Percentiles rank a stretch among this genome's conserved stretches.
Conservation (phyloP, 2,797 vertebrate species). For the Crenuchus spilurus region DNA sequence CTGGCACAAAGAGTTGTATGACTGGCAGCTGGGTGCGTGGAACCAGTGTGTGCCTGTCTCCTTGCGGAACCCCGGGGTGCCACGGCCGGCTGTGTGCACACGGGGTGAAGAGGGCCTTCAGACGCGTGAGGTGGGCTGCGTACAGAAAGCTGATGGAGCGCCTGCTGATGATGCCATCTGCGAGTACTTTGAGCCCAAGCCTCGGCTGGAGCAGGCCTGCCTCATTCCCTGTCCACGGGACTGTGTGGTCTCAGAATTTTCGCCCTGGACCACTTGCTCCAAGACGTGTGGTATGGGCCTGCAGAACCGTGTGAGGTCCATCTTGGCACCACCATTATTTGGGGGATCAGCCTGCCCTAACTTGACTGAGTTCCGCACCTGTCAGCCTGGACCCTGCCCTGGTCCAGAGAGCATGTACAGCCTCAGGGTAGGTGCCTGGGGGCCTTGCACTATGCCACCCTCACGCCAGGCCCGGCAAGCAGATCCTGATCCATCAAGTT, state of each 20-base stretch:
- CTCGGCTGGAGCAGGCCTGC: slow-evolving; percentile 92
- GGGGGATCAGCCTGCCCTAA: slow-evolving; percentile 90
- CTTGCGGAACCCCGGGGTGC: slow-evolving; percentile 72
- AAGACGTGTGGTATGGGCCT: slow-evolving; percentile 90
- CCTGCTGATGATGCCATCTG: slow-evolving; percentile 89
- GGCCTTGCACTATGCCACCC: slow-evolving; percentile 77
- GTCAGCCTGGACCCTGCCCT: slow-evolving; percentile 78
- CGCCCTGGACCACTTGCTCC: slow-evolving; percentile 88
- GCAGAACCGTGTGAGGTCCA: slow-evolving; percentile 84
- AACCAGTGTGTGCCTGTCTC: slow-evolving; percentile 88
- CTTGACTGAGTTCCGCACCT: slow-evolving; percentile 91
- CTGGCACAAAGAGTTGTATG: slow-evolving; percentile 94
- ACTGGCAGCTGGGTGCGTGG: slow-evolving; percentile 93
- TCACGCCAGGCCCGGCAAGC: slow-evolving; percentile 80
- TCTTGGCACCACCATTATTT: slow-evolving; percentile 88
- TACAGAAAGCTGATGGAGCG: slow-evolving; percentile 83
- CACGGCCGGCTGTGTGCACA: slow-evolving; percentile 77
- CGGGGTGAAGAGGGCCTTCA: slow-evolving; percentile 94
- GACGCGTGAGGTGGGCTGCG: slow-evolving; percentile 87
- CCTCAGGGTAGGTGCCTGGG: slow-evolving; percentile 90
- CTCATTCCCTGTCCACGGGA: slow-evolving; percentile 92
- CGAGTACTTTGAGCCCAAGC: slow-evolving; percentile 95
- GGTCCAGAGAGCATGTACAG: slow-evolving; percentile 85
- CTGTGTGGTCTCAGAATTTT: slow-evolving; percentile 89
- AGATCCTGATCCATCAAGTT: not conserved